Conservation (phyloP, 2,888 invertebrate species). For the Adelphocoris suturalis region DNA sequence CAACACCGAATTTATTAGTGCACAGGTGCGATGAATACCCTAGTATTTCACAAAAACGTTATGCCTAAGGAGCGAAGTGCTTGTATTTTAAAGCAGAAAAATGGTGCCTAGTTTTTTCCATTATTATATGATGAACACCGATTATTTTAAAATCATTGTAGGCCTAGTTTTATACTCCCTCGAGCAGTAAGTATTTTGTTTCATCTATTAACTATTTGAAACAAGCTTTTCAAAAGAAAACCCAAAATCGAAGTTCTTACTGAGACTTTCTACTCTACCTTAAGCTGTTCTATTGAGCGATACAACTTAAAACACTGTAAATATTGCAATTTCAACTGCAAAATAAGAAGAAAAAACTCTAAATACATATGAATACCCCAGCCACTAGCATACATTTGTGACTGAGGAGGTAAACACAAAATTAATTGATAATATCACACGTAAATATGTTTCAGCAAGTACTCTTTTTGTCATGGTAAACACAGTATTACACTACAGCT, state of each 20-base stretch:
- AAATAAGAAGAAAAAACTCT: neutral
- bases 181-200: constrained; percentile 39
- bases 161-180: constrained; percentile 56
- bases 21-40: constrained; percentile 57
- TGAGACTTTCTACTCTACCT: constrained; percentile 52
- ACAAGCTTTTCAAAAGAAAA: constrained; percentile 40
- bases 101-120: constrained; percentile 45
- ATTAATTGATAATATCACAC: constrained; percentile 68
- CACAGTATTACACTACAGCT: constrained; percentile 67
- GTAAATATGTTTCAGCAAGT: constrained; percentile 58
- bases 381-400: constrained; percentile 39
- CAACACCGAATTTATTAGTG: constrained; percentile 61
- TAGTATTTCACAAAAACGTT: constrained; percentile 32
- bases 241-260: neutral
- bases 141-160: constrained; percentile 52
- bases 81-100: constrained; percentile 56
- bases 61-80: constrained; percentile 55
- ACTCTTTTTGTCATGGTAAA: constrained; percentile 64
- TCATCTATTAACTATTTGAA: constrained; percentile 29
- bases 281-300: constrained; percentile 63
- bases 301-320: constrained; percentile 40
- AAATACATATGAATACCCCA: constrained; percentile 12
- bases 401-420: constrained; percentile 20
- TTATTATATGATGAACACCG: constrained; percentile 57
- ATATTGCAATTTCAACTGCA: constrained; percentile 15